Evolutionary conservation across 2,888 invertebrate genomes (phyloP), one percentile per base, ranked within the genome.

Genomic region (Conistra vaccinii): DNA sequence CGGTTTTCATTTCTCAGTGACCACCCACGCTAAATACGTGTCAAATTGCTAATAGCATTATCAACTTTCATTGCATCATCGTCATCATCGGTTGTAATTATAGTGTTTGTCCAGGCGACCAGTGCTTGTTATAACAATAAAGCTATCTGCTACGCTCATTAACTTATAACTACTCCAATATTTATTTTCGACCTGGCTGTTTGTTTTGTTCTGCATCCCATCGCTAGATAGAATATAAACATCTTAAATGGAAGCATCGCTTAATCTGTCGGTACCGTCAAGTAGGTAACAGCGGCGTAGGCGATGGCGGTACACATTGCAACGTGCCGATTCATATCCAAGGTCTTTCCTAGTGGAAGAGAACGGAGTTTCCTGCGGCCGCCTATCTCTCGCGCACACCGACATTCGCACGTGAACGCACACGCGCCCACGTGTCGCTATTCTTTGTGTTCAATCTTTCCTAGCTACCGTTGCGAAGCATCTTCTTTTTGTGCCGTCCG

Each of bases 301-400:
- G 96, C 96, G 95, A 95, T 94, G 94, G 95, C 94, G 94, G 95
- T 95, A 95, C 93, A 94, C 95, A 95, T 95, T 96, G 96, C 96
- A 96, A 95, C 95, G 95, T 95, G 95, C 95, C 95, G 95, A 95
- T 95, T 96, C 94, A 93, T 93, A 95, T 93, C 96, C 96, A 96
- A 96, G 96, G 96, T 96, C 96, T 96, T 96, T 96, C 96, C 96
- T 96, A 94, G 96, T 96, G 96, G 96, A 96, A 96, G 96, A 96
- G 96, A 96, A 96, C 96, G 96, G 96, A 94, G 96, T 96, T 96
- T 96, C 96, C 96, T 96, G 96, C 96, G 96, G 91, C 95, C 94
- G 94, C 95, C 96, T 96, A 95, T 96, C 96, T 95, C 95, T 94
- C 92, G 94, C 92, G 93, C 95, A 95, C 95, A 94, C 94, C 90